These are phyloP conservation scores for Ditylenchus dipsaci DNA, from an alignment of 1,140 invertebrate genomes.

Conservation along the genomic window DNA sequence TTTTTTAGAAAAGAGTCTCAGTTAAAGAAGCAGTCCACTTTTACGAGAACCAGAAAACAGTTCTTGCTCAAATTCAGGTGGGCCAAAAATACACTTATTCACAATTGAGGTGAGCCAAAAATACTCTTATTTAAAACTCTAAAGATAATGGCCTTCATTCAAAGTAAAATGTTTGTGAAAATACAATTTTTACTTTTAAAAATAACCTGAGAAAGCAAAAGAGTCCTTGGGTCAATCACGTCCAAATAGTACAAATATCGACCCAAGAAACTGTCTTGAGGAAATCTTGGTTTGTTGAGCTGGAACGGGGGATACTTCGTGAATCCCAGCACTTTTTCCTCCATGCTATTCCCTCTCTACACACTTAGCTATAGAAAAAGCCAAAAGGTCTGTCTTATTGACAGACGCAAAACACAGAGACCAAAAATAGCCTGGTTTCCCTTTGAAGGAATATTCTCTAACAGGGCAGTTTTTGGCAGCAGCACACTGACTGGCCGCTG, in stretches of 20 bases:
- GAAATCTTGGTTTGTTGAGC: slow-evolving; percentile 57
- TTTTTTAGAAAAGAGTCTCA: too few relatives aligned
- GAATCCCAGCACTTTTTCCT: slow-evolving; percentile 1
- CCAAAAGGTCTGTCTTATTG: background rate
- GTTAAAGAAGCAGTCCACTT: too few relatives aligned
- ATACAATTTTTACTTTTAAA: too few relatives aligned
- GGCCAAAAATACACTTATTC: too few relatives aligned
- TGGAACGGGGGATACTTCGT: slow-evolving; percentile 57
- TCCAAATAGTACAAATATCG: slow-evolving; percentile 60
- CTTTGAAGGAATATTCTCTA: background rate
- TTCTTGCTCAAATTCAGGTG: too few relatives aligned
- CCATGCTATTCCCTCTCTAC: too few relatives aligned
- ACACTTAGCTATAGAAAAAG: background rate
- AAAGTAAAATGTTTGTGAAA: too few relatives aligned
- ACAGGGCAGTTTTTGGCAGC: background rate
- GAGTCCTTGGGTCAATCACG: slow-evolving; percentile 60
- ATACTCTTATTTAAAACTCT: too few relatives aligned
- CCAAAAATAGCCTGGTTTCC: background rate
- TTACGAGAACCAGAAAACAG: too few relatives aligned
- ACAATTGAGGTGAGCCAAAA: too few relatives aligned
- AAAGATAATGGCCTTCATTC: too few relatives aligned
- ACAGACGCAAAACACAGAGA: background rate
- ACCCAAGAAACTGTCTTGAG: slow-evolving; percentile 60
- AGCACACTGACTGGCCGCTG: background rate
- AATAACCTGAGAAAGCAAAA: slow-evolving; percentile 46